phyloP scores from a whole-genome alignment of 2,113 vertebrate species.

The Pardalotus punctatus region DNA sequence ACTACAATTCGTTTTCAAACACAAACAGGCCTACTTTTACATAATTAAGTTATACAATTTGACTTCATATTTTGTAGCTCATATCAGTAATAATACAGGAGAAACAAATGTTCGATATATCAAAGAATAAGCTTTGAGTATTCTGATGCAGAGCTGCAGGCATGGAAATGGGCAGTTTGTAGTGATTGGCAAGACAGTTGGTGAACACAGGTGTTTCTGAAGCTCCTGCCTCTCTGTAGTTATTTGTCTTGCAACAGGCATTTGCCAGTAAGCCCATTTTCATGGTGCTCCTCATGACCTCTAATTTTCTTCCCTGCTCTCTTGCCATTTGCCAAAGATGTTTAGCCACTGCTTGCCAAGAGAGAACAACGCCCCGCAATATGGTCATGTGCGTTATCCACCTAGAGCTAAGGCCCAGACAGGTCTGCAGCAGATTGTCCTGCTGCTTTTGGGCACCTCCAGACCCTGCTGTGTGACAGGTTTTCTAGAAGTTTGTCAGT shows the following conservation, averaged over 20 bases:
- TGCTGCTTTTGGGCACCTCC: conserved; percentile 32
- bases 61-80: accelerated
- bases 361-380: not conserved
- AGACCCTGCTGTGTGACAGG: conserved; percentile 42
- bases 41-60: not conserved
- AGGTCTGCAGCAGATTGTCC: conserved; percentile 57
- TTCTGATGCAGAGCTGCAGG: not conserved
- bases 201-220: not conserved
- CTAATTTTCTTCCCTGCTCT: not conserved
- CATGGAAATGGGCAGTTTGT: conserved; percentile 6
- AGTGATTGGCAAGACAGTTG: not conserved
- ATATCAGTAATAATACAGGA: not conserved
- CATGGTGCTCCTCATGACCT: not conserved
- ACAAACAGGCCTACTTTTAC: not conserved
- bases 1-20: not conserved
- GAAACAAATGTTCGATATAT: not conserved
- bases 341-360: conserved; percentile 17
- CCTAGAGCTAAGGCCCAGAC: not conserved
- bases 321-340: not conserved
- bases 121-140: not conserved
- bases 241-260: not conserved
- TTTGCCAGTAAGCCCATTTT: not conserved
- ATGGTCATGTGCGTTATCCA: not conserved
- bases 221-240: not conserved
- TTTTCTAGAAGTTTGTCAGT: conserved; percentile 45